phyloP scores from a whole-genome alignment of 2,888 invertebrate species.

The Melanchra persicariae region DNA sequence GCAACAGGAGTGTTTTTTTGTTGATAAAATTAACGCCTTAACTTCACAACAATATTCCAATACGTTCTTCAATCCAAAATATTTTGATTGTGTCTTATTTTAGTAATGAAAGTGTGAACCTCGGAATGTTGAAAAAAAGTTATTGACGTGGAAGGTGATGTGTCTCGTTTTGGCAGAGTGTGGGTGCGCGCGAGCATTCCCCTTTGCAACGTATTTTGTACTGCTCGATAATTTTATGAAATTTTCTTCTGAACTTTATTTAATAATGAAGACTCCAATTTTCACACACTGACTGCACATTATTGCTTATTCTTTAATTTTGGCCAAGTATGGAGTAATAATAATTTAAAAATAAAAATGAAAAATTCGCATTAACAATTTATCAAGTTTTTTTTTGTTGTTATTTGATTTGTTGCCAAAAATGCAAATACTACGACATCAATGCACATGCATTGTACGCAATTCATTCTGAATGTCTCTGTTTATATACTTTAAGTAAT shows the following conservation, averaged over 20 bases:
- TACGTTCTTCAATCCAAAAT: conserved; percentile 25
- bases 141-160: conserved; percentile 63
- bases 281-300: not conserved
- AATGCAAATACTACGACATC: conserved; percentile 16
- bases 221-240: not conserved
- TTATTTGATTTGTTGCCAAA: conserved; percentile 46
- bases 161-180: conserved; percentile 51
- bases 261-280: not conserved
- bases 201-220: conserved; percentile 54
- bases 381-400: not conserved
- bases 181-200: conserved; percentile 64
- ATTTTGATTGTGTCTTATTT: conserved; percentile 46
- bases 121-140: conserved; percentile 57
- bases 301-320: too few relatives aligned
- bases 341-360: not conserved
- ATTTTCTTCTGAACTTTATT: not conserved
- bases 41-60: conserved; percentile 13
- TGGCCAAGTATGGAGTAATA: not conserved
- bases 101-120: conserved; percentile 48
- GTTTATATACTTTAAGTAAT: conserved; percentile 24
- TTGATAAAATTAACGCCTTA: not conserved
- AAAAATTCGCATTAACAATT: conserved; percentile 2
- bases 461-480: conserved; percentile 17
- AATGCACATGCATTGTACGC: conserved; percentile 29
- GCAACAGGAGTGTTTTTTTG: not conserved